Conservation (phyloP, 1,140 invertebrate species). For the Palaemon carinicauda region DNA sequence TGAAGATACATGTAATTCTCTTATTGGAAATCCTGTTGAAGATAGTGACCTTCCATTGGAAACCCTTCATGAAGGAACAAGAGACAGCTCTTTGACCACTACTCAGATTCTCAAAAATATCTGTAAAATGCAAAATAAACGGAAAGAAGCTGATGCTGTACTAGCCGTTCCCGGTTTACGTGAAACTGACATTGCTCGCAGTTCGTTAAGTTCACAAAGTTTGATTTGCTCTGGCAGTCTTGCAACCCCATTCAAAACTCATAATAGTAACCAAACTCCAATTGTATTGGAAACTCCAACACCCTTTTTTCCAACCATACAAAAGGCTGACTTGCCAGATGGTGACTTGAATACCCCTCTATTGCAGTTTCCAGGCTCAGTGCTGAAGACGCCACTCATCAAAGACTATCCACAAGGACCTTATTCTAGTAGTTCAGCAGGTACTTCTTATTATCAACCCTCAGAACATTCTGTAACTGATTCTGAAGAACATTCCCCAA, state of each 20-base stretch:
- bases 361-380: background rate
- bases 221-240: too few relatives aligned
- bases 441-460: slow-evolving; percentile 38
- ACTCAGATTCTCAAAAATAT: too few relatives aligned
- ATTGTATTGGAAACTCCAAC: slow-evolving; percentile 30
- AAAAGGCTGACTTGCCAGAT: background rate
- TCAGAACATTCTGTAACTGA: slow-evolving; percentile 40
- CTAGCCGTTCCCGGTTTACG: too few relatives aligned
- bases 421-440: slow-evolving; percentile 36
- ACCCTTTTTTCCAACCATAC: slow-evolving; percentile 4
- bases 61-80: too few relatives aligned
- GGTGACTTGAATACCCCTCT: slow-evolving; percentile 35
- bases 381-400: background rate
- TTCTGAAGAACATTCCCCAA: slow-evolving; percentile 22
- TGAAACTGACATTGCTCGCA: too few relatives aligned
- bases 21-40: background rate
- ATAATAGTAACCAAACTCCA: background rate
- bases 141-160: too few relatives aligned
- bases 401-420: slow-evolving; percentile 46
- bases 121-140: too few relatives aligned
- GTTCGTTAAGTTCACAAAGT: too few relatives aligned
- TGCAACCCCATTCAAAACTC: slow-evolving; percentile 7
- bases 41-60: too few relatives aligned
- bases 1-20: slow-evolving; percentile 17
- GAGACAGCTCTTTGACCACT: too few relatives aligned